Evolutionary conservation across 2,113 vertebrate genomes (phyloP).

Genomic region (Natator depressus): DNA sequence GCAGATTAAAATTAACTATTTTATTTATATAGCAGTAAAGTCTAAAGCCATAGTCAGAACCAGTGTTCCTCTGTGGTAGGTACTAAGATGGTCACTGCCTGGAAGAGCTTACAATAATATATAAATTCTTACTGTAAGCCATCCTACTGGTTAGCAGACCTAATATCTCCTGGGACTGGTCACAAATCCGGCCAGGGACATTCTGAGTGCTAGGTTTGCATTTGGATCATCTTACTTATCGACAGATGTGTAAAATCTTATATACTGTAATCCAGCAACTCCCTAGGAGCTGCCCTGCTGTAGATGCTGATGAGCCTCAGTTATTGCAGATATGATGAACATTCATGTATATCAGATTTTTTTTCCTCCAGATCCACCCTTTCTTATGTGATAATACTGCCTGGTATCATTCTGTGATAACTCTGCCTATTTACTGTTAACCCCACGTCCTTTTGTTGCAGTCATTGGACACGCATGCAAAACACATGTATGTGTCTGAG

Average conservation of each 20-base stretch:
- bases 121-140: constrained; percentile 14
- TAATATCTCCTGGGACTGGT: constrained; percentile 48
- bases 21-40: constrained; percentile 2
- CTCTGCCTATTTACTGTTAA: constrained; percentile 49
- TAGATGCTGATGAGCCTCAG: constrained; percentile 67
- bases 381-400: constrained; percentile 48
- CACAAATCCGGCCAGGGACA: constrained; percentile 56
- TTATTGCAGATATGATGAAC: constrained; percentile 66
- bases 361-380: constrained; percentile 34
- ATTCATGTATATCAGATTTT: not conserved
- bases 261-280: constrained; percentile 67
- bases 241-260: constrained; percentile 74
- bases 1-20: not conserved
- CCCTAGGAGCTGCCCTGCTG: constrained; percentile 56
- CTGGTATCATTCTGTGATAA: constrained; percentile 45
- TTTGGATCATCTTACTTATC: constrained; percentile 71
- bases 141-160: constrained; percentile 52
- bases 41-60: not conserved
- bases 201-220: constrained; percentile 62
- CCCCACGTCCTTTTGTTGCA: constrained; percentile 25
- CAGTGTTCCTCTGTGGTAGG: not conserved
- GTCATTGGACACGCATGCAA: not conserved
- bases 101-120: not conserved
- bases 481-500: constrained; percentile 20
- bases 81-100: not conserved